Base-by-base conservation (phyloP, 2,113 vertebrate species). In the Podarcis raffonei region DNA sequence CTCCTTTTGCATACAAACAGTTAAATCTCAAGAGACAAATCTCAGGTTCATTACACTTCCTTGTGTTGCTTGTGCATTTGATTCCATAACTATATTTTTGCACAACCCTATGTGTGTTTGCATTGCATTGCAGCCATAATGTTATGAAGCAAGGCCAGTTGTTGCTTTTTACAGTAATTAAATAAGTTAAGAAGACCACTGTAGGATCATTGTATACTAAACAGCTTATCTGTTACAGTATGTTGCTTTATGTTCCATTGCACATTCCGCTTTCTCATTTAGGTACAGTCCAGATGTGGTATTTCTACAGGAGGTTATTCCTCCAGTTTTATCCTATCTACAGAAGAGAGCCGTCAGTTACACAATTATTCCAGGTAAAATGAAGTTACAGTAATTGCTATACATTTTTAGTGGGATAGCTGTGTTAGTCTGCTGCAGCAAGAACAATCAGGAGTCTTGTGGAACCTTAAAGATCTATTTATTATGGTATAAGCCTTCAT, bases 211-310 rank as follows among this genome's bases (percentile, higher is more conserved):
- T 72, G 69, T 69, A 72, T 15, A n/a, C 13, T 30, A 27, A 25
- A 69, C 69, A 30, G 30, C 27, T 13, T 72, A 32, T 72, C 30
- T 11, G 8, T 72, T 81, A 71, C 8, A 27, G 53, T 37, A 37
- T 59, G 6, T 30, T 76, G 53, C 30, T 74, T 86, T 75, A n/a
- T 48, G 66, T 76, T 92, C 74, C 66, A 22, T 81, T 30, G 68
- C 87, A 83, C 85, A 78, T 23, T 89, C 72, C 2, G 94, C 65
- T 94, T 94, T 72, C 72, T 23, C 7, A 89, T 95, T 90, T 93
- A 99, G 99, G 93, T 99, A 99, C 90, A 98, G 69, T 74, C 99
- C 99, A 4, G 98, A 99, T 74, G 97, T 99, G 23, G 96, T 99
- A 74, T 98, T 99, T 94, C 97, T 99, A 8, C 99, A 99, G 92